These are phyloP conservation scores for Caenorhabditis sp. DNA, from an alignment of 2,888 invertebrate species.

Conservation along the genomic window DNA sequence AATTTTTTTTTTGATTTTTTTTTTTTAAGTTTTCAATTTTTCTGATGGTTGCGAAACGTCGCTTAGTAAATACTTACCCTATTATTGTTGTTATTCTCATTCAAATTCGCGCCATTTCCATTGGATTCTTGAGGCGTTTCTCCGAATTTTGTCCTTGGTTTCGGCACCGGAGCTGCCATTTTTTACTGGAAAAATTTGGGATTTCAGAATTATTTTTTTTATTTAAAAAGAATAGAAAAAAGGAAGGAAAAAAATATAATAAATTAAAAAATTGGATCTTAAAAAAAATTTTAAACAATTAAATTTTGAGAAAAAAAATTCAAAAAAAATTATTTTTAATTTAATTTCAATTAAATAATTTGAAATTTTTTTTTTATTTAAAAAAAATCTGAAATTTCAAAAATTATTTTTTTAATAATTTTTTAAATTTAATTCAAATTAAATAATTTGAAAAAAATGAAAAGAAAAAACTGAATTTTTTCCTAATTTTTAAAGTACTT, in stretches of 20 bases:
- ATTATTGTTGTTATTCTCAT: background rate
- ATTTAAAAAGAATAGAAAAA: too few relatives aligned
- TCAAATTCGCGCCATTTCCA: background rate
- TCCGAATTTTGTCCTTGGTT: slow-evolving; percentile 55
- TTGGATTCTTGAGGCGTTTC: background rate
- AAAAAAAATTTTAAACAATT: too few relatives aligned
- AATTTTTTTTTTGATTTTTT: background rate
- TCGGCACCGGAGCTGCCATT: slow-evolving; percentile 55
- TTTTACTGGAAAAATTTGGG: background rate
- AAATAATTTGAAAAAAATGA: slow-evolving; percentile 1
- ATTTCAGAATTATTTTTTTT: too few relatives aligned
- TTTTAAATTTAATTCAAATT: too few relatives aligned
- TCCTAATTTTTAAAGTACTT: background rate
- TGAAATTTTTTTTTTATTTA: too few relatives aligned
- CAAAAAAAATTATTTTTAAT: background rate
- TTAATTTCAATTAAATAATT: background rate
- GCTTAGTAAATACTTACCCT: slow-evolving; percentile 8
- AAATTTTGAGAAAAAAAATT: too few relatives aligned
- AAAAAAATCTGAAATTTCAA: too few relatives aligned
- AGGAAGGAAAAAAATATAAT: too few relatives aligned
- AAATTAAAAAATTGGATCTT: background rate
- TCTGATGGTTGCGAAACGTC: too few relatives aligned
- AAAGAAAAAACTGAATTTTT: background rate
- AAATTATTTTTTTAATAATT: too few relatives aligned
- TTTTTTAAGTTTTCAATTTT: background rate